Evolutionary conservation across 2,113 vertebrate genomes (phyloP).

Genomic region (Harpagus bidentatus): DNA sequence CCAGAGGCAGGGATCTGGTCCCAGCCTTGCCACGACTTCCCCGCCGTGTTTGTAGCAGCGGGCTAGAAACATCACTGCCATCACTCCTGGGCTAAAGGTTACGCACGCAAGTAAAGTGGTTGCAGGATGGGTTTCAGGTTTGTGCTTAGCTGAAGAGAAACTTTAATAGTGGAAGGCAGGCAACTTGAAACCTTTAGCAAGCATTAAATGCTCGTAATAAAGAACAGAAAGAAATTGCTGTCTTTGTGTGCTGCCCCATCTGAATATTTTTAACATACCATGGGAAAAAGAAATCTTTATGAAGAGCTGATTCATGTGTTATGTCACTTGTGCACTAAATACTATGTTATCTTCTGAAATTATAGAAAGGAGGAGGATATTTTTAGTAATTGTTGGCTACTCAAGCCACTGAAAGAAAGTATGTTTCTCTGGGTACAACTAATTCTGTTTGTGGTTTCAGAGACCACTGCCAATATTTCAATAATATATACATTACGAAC

Average conservation of each 20-base stretch:
- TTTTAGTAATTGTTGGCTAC: constrained; percentile 54
- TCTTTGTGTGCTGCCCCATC: background rate
- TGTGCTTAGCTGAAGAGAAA: background rate
- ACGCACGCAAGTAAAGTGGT: rapidly evolving
- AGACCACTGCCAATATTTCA: constrained; percentile 43
- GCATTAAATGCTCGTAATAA: background rate
- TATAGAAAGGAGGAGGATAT: constrained; percentile 41
- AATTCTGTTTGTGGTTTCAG: constrained; percentile 53
- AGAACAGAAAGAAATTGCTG: background rate
- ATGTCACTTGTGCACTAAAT: background rate
- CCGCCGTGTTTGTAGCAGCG: rapidly evolving
- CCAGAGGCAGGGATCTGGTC: background rate
- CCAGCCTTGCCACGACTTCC: background rate
- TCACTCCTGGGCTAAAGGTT: background rate
- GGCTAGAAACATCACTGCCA: background rate
- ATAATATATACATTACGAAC: constrained; percentile 53
- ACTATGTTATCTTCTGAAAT: constrained; percentile 34
- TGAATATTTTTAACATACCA: background rate
- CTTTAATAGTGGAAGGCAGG: background rate
- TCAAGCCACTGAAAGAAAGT: constrained; percentile 48
- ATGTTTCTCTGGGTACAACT: constrained; percentile 59
- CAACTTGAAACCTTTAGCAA: background rate
- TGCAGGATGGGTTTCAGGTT: background rate
- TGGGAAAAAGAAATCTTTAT: constrained; percentile 48
- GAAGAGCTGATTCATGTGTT: constrained; percentile 34